These are phyloP conservation scores for Cydia splendana DNA, from an alignment of 1,140 invertebrate genomes.

Conservation along the genomic window DNA sequence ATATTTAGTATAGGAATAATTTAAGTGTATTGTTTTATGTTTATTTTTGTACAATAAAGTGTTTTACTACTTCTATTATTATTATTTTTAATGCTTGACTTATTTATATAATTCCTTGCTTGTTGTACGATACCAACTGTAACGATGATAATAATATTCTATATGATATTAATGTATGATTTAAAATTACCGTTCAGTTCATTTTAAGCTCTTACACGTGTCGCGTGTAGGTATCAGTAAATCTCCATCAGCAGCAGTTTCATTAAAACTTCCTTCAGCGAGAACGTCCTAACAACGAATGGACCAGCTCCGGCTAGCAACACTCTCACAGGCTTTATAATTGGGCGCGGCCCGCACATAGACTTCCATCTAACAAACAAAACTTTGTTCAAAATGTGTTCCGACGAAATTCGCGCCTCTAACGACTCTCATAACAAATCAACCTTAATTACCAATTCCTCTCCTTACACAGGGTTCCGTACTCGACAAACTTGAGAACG, in stretches of 20 bases:
- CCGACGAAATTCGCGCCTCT: slow-evolving; percentile 42
- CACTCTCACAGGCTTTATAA: slow-evolving; percentile 40
- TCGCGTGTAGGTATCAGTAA: not conserved
- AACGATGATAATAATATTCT: too few relatives aligned
- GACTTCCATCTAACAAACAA: slow-evolving; percentile 40
- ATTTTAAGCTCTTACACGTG: not conserved
- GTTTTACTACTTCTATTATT: too few relatives aligned
- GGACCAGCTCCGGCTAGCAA: slow-evolving; percentile 31
- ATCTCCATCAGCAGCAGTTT: slow-evolving; percentile 16
- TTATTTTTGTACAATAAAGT: too few relatives aligned
- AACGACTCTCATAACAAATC: slow-evolving; percentile 50
- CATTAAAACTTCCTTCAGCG: slow-evolving; percentile 24
- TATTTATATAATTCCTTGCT: not conserved
- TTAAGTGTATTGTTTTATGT: too few relatives aligned
- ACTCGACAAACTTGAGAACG: slow-evolving; percentile 29
- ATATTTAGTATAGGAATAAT: too few relatives aligned
- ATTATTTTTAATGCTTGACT: not conserved
- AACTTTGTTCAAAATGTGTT: slow-evolving; percentile 42
- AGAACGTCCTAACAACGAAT: slow-evolving; percentile 25
- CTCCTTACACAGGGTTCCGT: slow-evolving; percentile 35
- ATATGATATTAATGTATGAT: too few relatives aligned
- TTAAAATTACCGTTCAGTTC: not conserved
- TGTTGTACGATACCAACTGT: too few relatives aligned
- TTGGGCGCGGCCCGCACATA: slow-evolving; percentile 40
- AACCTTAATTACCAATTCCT: slow-evolving; percentile 50